Conservation (phyloP, 2,113 vertebrate genomes). For the Petaurus breviceps region DNA sequence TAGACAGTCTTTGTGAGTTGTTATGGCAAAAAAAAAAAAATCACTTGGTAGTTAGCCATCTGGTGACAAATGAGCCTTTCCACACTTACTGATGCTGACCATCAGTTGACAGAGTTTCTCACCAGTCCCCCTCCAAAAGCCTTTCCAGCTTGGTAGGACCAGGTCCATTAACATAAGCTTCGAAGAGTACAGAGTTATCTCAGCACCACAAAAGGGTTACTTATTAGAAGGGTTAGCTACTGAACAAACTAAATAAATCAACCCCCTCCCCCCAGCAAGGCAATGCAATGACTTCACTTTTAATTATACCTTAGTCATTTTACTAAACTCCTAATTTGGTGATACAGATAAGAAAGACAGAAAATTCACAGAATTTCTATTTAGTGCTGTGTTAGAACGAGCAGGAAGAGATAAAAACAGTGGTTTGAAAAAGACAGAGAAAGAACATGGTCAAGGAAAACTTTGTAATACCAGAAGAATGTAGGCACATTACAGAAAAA, state of each 20-base stretch:
- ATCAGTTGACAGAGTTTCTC: not conserved
- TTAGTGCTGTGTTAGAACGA: not conserved
- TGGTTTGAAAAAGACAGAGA: conserved; percentile 8
- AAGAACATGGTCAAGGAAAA: conserved; percentile 14
- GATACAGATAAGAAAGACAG: not conserved
- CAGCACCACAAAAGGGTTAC: not conserved
- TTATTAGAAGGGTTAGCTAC: not conserved
- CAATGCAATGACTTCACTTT: conserved; percentile 20
- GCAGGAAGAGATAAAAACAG: not conserved
- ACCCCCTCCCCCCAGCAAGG: not conserved
- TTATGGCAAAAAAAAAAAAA: not conserved
- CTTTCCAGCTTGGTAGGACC: not conserved
- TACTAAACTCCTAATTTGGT: conserved; percentile 3
- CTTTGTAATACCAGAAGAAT: conserved; percentile 47
- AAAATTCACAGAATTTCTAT: not conserved
- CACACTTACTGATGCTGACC: not conserved
- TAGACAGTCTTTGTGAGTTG: not conserved
- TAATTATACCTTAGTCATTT: not conserved
- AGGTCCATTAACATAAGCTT: not conserved
- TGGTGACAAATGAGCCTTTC: not conserved
- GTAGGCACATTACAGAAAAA: conserved; percentile 33
- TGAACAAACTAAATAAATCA: not conserved
- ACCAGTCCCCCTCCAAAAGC: not conserved
- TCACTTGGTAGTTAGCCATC: not conserved
- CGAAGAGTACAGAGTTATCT: not conserved